Evolutionary conservation across 2,797 vertebrate genomes (phyloP).

Genomic region (Chiloscyllium punctatum): DNA sequence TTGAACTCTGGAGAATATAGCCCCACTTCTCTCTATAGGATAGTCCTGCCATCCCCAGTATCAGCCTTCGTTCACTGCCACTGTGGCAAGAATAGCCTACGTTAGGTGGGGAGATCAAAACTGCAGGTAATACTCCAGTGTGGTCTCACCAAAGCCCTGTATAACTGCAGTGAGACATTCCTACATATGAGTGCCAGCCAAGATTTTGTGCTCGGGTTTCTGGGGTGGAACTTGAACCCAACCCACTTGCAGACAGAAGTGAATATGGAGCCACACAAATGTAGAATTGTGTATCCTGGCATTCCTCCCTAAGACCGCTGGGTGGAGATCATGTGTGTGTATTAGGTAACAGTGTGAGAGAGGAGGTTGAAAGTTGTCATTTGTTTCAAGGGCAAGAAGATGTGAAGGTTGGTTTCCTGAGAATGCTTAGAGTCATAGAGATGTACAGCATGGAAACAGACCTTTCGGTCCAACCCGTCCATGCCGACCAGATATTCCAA

Average conservation of each 20-base stretch:
- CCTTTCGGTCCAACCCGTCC: no score
- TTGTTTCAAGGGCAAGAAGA: neutral
- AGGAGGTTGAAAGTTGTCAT: neutral
- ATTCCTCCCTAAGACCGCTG: neutral
- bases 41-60: no score
- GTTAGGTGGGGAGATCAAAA: no score
- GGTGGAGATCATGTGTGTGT: neutral
- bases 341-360: neutral
- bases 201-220: neutral
- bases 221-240: neutral
- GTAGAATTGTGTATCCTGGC: neutral
- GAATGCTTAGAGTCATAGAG: neutral
- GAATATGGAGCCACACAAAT: neutral
- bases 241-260: neutral
- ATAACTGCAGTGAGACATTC: no score
- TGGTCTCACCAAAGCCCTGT: no score
- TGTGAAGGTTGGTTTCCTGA: neutral
- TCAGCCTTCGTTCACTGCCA: no score
- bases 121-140: no score
- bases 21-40: no score
- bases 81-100: no score
- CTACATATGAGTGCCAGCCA: neutral
- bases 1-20: no score
- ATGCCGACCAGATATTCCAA: no score
- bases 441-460: no score